Evolutionary conservation across 2,113 vertebrate species (phyloP).

Genomic region (Sisor rabdophorus): DNA sequence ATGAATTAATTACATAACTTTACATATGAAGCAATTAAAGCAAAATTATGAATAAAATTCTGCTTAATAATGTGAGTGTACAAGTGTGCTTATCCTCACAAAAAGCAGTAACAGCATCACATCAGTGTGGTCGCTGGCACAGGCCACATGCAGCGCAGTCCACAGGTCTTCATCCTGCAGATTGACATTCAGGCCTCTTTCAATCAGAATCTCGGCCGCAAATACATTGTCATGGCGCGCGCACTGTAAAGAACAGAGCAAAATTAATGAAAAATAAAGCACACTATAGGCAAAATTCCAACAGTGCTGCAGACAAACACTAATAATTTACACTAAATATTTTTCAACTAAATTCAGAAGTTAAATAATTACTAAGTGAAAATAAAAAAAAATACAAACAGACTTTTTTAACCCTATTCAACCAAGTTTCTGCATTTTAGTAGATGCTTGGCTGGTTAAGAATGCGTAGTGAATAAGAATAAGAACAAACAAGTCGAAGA

Average conservation of each 20-base stretch:
- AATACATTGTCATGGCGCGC: slow-evolving; percentile 91
- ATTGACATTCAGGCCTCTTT: slow-evolving; percentile 85
- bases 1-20: not conserved
- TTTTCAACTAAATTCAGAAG: not conserved
- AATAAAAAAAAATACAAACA: not conserved
- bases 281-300: not conserved
- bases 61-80: not conserved
- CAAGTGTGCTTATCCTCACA: slow-evolving; percentile 69
- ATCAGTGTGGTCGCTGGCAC: slow-evolving; percentile 86
- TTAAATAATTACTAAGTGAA: not conserved
- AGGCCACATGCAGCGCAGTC: slow-evolving; percentile 90
- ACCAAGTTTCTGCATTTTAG: too few relatives aligned
- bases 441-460: too few relatives aligned
- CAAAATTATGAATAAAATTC: not conserved
- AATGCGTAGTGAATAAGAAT: too few relatives aligned
- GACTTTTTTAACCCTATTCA: too few relatives aligned
- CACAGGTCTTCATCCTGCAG: slow-evolving; percentile 92
- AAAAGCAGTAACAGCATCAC: slow-evolving; percentile 83
- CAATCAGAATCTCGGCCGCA: slow-evolving; percentile 85
- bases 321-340: not conserved
- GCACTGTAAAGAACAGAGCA: slow-evolving; percentile 69
- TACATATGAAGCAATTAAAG: too few relatives aligned
- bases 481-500: not conserved
- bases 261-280: slow-evolving; percentile 19
- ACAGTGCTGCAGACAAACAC: not conserved